phyloP scores from a whole-genome alignment of 2,797 vertebrate genomes.

The Enoplosus armatus region DNA sequence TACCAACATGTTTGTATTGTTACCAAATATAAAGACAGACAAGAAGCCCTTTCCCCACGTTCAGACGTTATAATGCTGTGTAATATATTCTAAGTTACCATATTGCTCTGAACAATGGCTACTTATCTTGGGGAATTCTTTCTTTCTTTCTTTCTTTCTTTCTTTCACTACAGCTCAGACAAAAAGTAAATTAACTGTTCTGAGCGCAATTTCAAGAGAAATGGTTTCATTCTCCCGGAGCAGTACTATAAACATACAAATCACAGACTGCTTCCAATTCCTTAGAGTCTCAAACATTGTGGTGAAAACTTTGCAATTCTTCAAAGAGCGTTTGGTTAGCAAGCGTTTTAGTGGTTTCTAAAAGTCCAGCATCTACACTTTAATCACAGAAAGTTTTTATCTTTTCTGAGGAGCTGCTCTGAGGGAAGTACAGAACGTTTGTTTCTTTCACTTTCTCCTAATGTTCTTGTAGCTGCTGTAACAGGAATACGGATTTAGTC shows the following conservation, averaged over 20 bases:
- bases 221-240: neutral
- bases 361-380: neutral
- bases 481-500: constrained; percentile 2
- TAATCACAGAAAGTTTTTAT: neutral
- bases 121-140: neutral
- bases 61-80: neutral
- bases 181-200: neutral
- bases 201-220: neutral
- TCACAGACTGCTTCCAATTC: constrained; percentile 6
- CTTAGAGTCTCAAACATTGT: constrained; percentile 14
- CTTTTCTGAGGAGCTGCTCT: constrained; percentile 4
- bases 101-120: neutral
- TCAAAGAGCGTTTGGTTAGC: neutral
- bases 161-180: neutral
- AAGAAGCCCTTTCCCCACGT: neutral
- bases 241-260: neutral
- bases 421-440: neutral
- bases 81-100: neutral
- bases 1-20: neutral
- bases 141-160: neutral
- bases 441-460: constrained; percentile 22
- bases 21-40: neutral
- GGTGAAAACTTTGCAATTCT: constrained; percentile 1
- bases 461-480: neutral
- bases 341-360: constrained; percentile 2